Conservation (phyloP, 2,113 vertebrate genomes). For the Galeopterus variegatus region DNA sequence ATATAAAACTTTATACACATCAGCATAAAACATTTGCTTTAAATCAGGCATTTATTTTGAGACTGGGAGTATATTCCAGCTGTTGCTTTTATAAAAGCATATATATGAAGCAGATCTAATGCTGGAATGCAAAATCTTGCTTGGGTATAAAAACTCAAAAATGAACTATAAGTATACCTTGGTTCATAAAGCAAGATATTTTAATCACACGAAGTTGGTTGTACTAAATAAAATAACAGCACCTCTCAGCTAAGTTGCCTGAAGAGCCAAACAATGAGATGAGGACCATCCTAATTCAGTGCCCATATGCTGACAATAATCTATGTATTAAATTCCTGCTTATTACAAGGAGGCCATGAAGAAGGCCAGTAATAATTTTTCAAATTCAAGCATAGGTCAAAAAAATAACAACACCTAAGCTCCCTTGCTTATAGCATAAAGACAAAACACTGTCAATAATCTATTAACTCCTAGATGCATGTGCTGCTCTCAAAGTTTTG, state of each 20-base stretch:
- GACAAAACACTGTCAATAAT: conserved; percentile 80
- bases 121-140: conserved; percentile 70
- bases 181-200: conserved; percentile 74
- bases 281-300: conserved; percentile 67
- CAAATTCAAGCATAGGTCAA: conserved; percentile 58
- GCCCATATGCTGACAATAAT: conserved; percentile 42
- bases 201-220: conserved; percentile 69
- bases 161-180: conserved; percentile 43
- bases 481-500: conserved; percentile 62
- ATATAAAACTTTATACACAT: conserved; percentile 81
- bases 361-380: conserved; percentile 24
- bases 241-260: conserved; percentile 73
- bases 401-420: not conserved
- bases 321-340: not conserved
- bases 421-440: conserved; percentile 58
- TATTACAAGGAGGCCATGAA: conserved; percentile 28
- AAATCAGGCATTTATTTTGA: conserved; percentile 68
- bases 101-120: conserved; percentile 66
- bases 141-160: conserved; percentile 67
- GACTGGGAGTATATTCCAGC: conserved; percentile 80
- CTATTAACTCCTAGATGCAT: not conserved
- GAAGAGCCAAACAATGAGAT: conserved; percentile 79
- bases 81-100: conserved; percentile 77
- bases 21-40: conserved; percentile 78
- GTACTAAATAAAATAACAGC: conserved; percentile 74